Percentiles rank a stretch among this genome's conserved stretches.
phyloP scores from a whole-genome alignment of 2,797 vertebrate species.

The Falco berigora region DNA sequence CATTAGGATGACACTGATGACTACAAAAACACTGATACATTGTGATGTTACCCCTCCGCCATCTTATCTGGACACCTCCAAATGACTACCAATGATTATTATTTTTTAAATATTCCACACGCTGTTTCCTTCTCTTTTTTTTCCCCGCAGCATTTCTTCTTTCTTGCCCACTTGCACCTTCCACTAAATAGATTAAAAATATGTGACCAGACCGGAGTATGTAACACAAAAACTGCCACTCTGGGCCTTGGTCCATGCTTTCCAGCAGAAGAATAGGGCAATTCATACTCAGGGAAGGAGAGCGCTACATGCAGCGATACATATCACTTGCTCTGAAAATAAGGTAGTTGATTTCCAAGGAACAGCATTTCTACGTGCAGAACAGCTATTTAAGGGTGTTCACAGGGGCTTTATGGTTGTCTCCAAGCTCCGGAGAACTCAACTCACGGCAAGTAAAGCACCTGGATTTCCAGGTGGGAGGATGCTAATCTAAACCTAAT shows the following conservation, averaged over 20 bases:
- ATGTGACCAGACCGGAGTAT: not conserved
- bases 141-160: not conserved
- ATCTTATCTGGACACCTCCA: not conserved
- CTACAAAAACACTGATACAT: not conserved
- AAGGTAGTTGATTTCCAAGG: not conserved
- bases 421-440: not conserved
- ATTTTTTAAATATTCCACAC: not conserved
- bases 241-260: not conserved
- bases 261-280: not conserved
- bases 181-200: not conserved
- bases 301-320: not conserved
- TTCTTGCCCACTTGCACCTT: not conserved
- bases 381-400: conserved; percentile 37
- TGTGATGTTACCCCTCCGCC: not conserved
- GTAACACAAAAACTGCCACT: not conserved
- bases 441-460: conserved; percentile 23
- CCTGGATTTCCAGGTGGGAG: conserved; percentile 34
- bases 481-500: not conserved
- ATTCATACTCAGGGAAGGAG: not conserved
- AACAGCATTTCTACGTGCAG: not conserved
- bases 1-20: not conserved
- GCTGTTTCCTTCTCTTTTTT: not conserved
- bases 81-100: not conserved
- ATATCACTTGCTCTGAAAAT: not conserved
- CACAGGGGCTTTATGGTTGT: not conserved